phyloP scores from a whole-genome alignment of 2,113 vertebrate genomes.

The Scortum barcoo region DNA sequence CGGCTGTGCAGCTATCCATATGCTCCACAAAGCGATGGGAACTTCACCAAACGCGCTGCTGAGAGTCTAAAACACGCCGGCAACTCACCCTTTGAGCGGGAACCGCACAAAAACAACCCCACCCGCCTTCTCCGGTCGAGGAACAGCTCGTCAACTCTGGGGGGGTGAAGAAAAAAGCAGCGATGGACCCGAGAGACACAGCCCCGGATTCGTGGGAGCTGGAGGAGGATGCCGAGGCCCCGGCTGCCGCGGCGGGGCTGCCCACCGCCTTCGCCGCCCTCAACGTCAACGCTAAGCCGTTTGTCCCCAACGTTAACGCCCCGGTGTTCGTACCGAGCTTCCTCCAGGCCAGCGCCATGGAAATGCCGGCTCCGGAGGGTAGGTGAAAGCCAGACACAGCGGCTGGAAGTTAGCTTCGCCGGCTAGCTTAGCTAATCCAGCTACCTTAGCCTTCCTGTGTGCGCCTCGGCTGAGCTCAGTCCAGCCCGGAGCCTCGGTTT shows the following conservation, averaged over 20 bases:
- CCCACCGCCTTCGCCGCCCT: slow-evolving; percentile 92
- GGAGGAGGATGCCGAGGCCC: slow-evolving; percentile 93
- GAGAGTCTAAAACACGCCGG: slow-evolving; percentile 67
- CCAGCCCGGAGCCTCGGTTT: slow-evolving; percentile 1
- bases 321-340: slow-evolving; percentile 95
- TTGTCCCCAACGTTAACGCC: slow-evolving; percentile 95
- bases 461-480: slow-evolving; percentile 36
- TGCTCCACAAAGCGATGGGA: slow-evolving; percentile 76
- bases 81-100: slow-evolving; percentile 18
- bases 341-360: slow-evolving; percentile 73
- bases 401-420: slow-evolving; percentile 73
- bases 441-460: slow-evolving; percentile 71
- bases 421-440: slow-evolving; percentile 73
- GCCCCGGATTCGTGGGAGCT: slow-evolving; percentile 99
- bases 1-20: slow-evolving; percentile 63
- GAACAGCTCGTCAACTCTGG: slow-evolving; percentile 59
- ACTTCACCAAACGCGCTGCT: slow-evolving; percentile 61
- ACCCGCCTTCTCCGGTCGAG: background rate
- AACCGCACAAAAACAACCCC: background rate
- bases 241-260: slow-evolving; percentile 87
- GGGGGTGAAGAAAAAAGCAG: no score
- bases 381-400: slow-evolving; percentile 40
- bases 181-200: slow-evolving; percentile 91
- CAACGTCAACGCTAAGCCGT: slow-evolving; percentile 97
- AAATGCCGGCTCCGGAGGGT: slow-evolving; percentile 74